Percentiles rank a stretch among this genome's conserved stretches.
phyloP scores from a whole-genome alignment of 2,888 invertebrate genomes.

The Drosophila barbarae region DNA sequence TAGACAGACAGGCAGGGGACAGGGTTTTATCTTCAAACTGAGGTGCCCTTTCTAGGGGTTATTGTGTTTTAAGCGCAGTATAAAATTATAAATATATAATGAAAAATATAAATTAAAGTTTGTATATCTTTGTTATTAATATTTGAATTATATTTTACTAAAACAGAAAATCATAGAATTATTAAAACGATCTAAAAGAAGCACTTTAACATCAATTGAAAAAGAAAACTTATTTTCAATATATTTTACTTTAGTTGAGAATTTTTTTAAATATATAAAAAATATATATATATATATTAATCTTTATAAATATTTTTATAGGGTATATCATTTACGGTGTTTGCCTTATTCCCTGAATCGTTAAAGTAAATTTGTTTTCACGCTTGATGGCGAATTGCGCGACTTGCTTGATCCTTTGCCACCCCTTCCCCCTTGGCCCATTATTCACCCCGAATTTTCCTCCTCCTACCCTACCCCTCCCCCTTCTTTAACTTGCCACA shows the following conservation, averaged over 20 bases:
- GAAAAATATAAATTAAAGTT: background rate
- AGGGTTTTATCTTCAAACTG: background rate
- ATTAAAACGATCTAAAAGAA: no score
- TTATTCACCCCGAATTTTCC: background rate
- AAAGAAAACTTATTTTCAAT: no score
- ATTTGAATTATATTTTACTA: no score
- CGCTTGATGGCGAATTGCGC: conserved; percentile 71
- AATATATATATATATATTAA: no score
- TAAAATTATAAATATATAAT: no score
- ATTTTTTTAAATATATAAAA: no score
- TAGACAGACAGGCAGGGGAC: conserved; percentile 28
- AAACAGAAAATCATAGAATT: no score
- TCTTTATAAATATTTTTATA: background rate
- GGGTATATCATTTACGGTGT: background rate
- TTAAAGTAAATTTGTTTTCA: conserved; percentile 73
- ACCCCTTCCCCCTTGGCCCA: background rate
- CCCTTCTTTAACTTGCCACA: background rate
- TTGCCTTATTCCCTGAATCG: conserved; percentile 39
- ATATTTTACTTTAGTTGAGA: no score
- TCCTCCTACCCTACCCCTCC: background rate
- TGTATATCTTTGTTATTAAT: background rate
- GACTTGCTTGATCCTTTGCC: conserved; percentile 24
- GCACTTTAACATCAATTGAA: no score
- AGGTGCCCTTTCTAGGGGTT: conserved; percentile 1
- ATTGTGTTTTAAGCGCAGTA: background rate